Percentiles rank a stretch among this genome's conserved stretches.
These are phyloP conservation scores for Ophioninae sp. DNA, from an alignment of 2,888 invertebrate species.

Conservation along the genomic window DNA sequence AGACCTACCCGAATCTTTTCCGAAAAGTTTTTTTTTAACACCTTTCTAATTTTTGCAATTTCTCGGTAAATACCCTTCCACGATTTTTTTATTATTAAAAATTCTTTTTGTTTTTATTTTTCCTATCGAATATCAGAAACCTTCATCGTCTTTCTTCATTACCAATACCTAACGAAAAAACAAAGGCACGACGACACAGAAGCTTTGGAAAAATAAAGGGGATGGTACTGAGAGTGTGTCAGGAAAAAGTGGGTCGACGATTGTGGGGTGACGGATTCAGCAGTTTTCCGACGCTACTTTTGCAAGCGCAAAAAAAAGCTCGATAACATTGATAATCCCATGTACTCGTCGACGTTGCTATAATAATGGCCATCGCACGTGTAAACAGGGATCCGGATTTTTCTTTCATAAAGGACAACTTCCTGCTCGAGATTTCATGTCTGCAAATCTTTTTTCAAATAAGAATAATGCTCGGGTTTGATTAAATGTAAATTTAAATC, in stretches of 20 bases:
- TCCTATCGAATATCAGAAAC: background rate
- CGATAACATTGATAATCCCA: slow-evolving; percentile 34
- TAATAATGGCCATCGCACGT: background rate
- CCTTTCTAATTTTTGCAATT: background rate
- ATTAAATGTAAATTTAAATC: too few relatives aligned
- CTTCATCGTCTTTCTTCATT: background rate
- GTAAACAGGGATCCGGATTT: background rate
- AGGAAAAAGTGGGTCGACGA: slow-evolving; percentile 8
- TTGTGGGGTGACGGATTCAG: slow-evolving; percentile 16
- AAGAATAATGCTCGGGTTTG: too few relatives aligned
- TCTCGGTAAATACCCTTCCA: background rate
- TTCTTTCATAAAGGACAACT: too few relatives aligned
- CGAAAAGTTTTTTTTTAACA: background rate
- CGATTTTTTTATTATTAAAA: background rate
- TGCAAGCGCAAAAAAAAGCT: slow-evolving; percentile 50
- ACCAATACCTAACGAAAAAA: background rate
- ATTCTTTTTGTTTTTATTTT: background rate
- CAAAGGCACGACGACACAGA: slow-evolving; percentile 1
- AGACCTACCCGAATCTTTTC: background rate
- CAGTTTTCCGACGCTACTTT: slow-evolving; percentile 17
- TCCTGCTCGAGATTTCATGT: background rate
- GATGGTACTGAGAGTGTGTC: background rate
- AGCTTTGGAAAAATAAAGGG: background rate
- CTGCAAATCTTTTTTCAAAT: too few relatives aligned
- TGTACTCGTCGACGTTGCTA: slow-evolving; percentile 1